These are phyloP conservation scores for Umimayanthus kanabou DNA, from an alignment of 92 coral and sea anemone species.

Conservation along the genomic window DNA sequence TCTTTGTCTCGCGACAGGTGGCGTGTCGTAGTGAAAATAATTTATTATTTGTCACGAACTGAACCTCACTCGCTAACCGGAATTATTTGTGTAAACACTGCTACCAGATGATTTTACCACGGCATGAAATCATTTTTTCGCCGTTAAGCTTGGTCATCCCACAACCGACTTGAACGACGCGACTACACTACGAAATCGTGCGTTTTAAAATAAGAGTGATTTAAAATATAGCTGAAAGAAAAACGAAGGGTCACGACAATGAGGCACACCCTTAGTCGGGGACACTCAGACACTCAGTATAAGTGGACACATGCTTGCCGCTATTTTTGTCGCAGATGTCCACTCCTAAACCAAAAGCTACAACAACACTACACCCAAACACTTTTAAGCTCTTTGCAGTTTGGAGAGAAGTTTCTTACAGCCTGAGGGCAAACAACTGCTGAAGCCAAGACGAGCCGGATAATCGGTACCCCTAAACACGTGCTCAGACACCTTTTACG, in stretches of 20 bases:
- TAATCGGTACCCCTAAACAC: not conserved
- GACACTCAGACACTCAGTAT: too few species aligned
- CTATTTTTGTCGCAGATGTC: not conserved
- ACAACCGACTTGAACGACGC: too few species aligned
- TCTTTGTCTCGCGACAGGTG: constrained; percentile 1
- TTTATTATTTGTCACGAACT: not conserved
- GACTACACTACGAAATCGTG: not conserved
- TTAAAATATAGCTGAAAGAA: not conserved
- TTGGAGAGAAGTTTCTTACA: not conserved
- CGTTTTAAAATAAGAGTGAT: not conserved
- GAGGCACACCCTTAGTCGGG: not conserved
- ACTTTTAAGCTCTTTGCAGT: not conserved
- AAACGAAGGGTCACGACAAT: not conserved
- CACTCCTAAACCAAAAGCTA: not conserved
- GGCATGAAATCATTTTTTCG: not conserved
- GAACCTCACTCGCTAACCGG: not conserved
- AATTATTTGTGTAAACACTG: not conserved
- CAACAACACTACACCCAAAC: not conserved
- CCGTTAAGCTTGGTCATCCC: not conserved
- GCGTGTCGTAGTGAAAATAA: not conserved
- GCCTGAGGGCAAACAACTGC: constrained; percentile 13
- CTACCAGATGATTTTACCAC: not conserved
- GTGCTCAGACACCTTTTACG: not conserved
- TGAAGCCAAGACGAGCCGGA: not conserved
- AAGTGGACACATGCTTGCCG: not conserved